Evolutionary conservation across 2,888 invertebrate genomes (phyloP), one percentile per base, ranked within the genome.

Genomic region (Catocala fraxini): DNA sequence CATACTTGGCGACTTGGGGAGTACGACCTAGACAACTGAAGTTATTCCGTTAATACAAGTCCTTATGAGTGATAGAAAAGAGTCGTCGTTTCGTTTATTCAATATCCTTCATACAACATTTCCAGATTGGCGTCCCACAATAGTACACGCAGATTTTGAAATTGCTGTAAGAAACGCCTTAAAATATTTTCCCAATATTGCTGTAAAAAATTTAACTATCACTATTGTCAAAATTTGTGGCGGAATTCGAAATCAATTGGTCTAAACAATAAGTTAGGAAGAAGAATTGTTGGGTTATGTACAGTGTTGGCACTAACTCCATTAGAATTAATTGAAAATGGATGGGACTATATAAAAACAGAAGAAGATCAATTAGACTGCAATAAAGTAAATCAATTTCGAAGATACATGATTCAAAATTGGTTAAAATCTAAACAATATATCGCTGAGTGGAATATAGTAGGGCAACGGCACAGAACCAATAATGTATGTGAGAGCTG

Each of bases 401-500:
- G 1, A 39, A 39, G 7, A 39, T 52, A 42, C 42, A 52, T 52
- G 52, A 15, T 13, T 42, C 15, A 10, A 15, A 42, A 12, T 15
- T 25, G 39, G 39, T 39, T 39, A 39, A 39, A 39, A 9, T 15
- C 15, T 2, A 39, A 39, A 39, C 7, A 39, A 39, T 7, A 6
- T 1, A 35, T 52, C 42, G 15, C 34, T 11, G 52, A 41, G 10
- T 41, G 41, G 41, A 35, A 41, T 9, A 10, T 41, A 52, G 41
- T 39, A 52, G 7, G 42, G 41, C 15, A 52, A 52, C 52, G 52
- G 6, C 52, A 42, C 52, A n/a, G 51, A 39, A 51, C 52, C n/a
- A 52, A 52, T 10, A 42, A 52, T 41, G 25, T 52, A 12, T 52
- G 41, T 41, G 41, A 52, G 11, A 41, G 41, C 41, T 41, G 42